Conservation (phyloP, 2,797 vertebrate genomes). For the Falco berigora region DNA sequence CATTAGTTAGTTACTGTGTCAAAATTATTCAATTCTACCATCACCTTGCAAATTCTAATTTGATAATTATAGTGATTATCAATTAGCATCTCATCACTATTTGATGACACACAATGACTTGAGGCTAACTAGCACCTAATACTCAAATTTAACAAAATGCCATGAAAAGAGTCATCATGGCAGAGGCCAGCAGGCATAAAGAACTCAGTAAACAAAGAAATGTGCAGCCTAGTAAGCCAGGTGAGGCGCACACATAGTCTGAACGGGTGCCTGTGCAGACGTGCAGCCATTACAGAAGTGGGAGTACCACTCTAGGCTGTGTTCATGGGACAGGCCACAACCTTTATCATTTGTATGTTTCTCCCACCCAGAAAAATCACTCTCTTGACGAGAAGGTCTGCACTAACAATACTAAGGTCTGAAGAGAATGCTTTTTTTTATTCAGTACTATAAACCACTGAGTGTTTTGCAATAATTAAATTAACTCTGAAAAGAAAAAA, state of each 20-base stretch:
- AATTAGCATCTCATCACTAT: slow-evolving; percentile 31
- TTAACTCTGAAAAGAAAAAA: background rate
- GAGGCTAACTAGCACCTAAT: background rate
- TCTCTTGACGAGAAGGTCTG: background rate
- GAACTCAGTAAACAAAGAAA: background rate
- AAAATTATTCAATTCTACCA: slow-evolving; percentile 4
- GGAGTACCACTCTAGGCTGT: background rate
- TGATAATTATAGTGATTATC: slow-evolving; percentile 49
- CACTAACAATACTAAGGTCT: background rate
- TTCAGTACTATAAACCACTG: background rate
- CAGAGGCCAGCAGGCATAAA: background rate
- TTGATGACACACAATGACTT: slow-evolving; percentile 33
- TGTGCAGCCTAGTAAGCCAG: background rate
- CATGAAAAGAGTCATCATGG: background rate
- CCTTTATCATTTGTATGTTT: background rate
- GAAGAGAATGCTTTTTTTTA: background rate
- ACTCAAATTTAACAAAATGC: background rate
- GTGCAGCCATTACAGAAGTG: background rate
- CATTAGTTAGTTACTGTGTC: background rate
- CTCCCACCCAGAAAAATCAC: background rate
- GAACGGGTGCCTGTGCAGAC: background rate
- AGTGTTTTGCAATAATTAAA: background rate
- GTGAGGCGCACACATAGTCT: background rate
- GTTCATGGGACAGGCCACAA: background rate
- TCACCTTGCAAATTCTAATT: background rate